Evolutionary conservation across 2,888 invertebrate species (phyloP).

Genomic region (Acrobasis suavella): DNA sequence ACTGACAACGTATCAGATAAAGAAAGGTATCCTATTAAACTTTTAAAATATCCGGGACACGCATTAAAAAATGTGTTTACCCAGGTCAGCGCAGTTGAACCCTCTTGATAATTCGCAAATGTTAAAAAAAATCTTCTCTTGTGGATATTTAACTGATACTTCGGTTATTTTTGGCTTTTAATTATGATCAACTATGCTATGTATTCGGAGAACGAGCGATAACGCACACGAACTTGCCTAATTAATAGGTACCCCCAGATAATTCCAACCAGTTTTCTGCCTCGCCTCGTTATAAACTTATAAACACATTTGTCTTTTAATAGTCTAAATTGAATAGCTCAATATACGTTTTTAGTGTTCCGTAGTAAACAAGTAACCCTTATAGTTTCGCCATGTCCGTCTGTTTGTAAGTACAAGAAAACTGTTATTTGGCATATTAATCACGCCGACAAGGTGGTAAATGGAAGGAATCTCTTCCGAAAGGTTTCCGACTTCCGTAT

Average conservation of each 20-base stretch:
- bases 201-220: conserved; percentile 15
- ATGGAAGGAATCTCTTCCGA: too few relatives aligned
- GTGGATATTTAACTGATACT: conserved; percentile 12
- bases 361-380: too few relatives aligned
- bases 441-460: too few relatives aligned
- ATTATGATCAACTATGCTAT: conserved; percentile 17
- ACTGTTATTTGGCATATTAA: too few relatives aligned
- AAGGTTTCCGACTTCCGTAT: too few relatives aligned
- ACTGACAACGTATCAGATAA: too few relatives aligned
- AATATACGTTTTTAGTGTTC: neutral
- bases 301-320: conserved; percentile 7
- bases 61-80: neutral
- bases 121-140: neutral
- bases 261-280: conserved; percentile 18
- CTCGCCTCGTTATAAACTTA: conserved; percentile 3
- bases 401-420: too few relatives aligned
- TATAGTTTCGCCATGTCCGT: too few relatives aligned
- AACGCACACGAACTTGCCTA: conserved; percentile 10
- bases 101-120: neutral
- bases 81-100: conserved; percentile 3
- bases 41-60: neutral
- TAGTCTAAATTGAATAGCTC: neutral
- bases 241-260: conserved; percentile 9
- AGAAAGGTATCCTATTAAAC: neutral
- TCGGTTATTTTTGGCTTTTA: conserved; percentile 8